Evolutionary conservation across 2,888 invertebrate genomes (phyloP).

Genomic region (Aphidius colemani): DNA sequence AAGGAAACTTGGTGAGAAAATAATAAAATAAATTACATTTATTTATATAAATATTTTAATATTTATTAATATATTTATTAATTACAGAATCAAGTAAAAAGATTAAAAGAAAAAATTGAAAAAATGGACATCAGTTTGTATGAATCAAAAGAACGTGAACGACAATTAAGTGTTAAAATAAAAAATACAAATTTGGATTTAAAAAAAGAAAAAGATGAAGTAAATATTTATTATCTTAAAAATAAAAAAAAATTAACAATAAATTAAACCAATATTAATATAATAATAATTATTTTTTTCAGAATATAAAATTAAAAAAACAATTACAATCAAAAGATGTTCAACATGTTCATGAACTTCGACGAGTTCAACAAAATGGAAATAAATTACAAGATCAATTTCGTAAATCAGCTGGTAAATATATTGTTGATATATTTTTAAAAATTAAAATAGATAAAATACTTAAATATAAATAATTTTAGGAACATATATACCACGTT

Average conservation of each 20-base stretch:
- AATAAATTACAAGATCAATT: slow-evolving; percentile 43
- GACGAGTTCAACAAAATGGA: slow-evolving; percentile 39
- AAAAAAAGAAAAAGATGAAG: slow-evolving; percentile 44
- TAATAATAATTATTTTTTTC: slow-evolving; percentile 2
- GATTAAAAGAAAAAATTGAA: slow-evolving; percentile 41
- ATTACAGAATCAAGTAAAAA: slow-evolving; percentile 40
- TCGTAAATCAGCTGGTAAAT: slow-evolving; percentile 42
- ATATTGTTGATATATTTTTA: neutral
- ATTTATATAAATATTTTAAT: neutral
- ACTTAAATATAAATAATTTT: neutral
- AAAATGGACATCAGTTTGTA: slow-evolving; percentile 37
- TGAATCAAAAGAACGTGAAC: slow-evolving; percentile 40
- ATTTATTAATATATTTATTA: neutral
- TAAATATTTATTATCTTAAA: slow-evolving; percentile 21
- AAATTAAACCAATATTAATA: slow-evolving; percentile 10
- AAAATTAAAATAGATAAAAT: neutral
- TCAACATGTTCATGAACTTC: slow-evolving; percentile 46
- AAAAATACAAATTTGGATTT: slow-evolving; percentile 36
- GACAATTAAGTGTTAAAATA: slow-evolving; percentile 40
- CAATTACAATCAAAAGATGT: slow-evolving; percentile 42
- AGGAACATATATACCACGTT: slow-evolving; percentile 39
- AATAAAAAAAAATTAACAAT: neutral
- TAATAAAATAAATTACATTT: neutral
- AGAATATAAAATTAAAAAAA: slow-evolving; percentile 42
- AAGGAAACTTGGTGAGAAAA: neutral